phyloP scores from a whole-genome alignment of 2,888 invertebrate genomes.

The Strigamia maritima region DNA sequence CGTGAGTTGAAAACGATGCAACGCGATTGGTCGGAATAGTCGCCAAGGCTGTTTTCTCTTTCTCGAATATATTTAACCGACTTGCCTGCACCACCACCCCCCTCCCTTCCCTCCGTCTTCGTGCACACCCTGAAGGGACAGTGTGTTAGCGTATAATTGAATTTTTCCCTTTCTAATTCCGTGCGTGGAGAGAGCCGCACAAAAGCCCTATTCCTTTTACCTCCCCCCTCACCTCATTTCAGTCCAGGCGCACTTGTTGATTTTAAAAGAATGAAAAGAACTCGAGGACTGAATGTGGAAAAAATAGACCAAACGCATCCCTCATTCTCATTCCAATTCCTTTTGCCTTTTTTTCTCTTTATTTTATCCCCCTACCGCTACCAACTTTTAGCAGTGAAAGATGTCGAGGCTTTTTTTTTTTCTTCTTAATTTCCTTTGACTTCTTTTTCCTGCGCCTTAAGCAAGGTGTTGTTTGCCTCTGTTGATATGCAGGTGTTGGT shows the following conservation, averaged over 20 bases:
- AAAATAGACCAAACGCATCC: not conserved
- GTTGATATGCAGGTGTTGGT: not conserved
- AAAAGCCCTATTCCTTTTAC: not conserved
- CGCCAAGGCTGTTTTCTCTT: slow-evolving; percentile 18
- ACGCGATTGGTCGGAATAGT: slow-evolving; percentile 5
- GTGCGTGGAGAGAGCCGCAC: slow-evolving; percentile 13
- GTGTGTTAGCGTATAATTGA: slow-evolving; percentile 27
- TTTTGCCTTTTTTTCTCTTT: not conserved
- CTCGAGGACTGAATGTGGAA: not conserved
- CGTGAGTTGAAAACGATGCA: not conserved
- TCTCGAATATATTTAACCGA: slow-evolving; percentile 18
- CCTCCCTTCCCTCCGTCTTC: not conserved
- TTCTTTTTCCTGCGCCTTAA: not conserved
- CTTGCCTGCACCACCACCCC: not conserved
- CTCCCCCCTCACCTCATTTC: slow-evolving; percentile 17
- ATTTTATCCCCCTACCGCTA: no score
- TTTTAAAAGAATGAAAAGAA: slow-evolving; percentile 27
- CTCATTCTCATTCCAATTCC: not conserved
- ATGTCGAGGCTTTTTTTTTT: not conserved
- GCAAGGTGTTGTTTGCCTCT: not conserved
- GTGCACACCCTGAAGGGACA: slow-evolving; percentile 27
- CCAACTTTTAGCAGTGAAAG: slow-evolving; percentile 17
- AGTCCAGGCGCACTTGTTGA: slow-evolving; percentile 25
- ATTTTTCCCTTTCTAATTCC: slow-evolving; percentile 29
- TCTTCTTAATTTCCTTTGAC: slow-evolving; percentile 11